Evolutionary conservation across 2,888 invertebrate genomes (phyloP), one percentile per base, ranked within the genome.

Genomic region (Brachyopa scutellaris): DNA sequence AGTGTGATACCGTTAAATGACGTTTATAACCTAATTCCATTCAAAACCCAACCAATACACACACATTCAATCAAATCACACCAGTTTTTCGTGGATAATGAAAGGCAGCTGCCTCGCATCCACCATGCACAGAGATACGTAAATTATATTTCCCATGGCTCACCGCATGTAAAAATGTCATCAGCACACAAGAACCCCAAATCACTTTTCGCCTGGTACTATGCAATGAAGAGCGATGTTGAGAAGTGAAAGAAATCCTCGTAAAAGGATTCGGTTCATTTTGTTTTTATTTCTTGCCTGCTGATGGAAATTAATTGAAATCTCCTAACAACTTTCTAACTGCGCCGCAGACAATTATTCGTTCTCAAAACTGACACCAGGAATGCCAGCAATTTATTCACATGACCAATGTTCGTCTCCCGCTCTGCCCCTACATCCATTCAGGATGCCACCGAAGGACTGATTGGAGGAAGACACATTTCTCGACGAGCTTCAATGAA

Each of bases 331-430:
- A 49, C 55, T 73, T 62, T 42, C 55, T 15, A 26, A 49, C 38
- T 49, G 62, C 26, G n/a, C 55, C 61, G 47, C 73, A 67, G 61
- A 78, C 64, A 79, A 79, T 79, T 79, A 67, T 79, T 73, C 29
- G 73, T 69, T 61, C 62, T 40, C 42, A 51, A 62, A 55, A 69
- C 73, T 45, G 47, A 66, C 59, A 66, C 72, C 72, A 55, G 49
- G 47, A 57, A 45, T 42, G 42, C 19, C 9, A 31, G 55, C 53
- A 61, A 79, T 66, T 73, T 61, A 26, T 73, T 69, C 61, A 49
- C 55, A 74, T 23, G 47, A 15, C 61, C 42, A 62, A 49, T 9
- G 13, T 45, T 19, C 15, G 5, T 17, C 19, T 17, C 11, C 9
- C 2, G 23, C 17, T 9, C 42, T 11, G 26, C 31, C 21, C 19